Evolutionary conservation across 2,113 vertebrate genomes (phyloP).

Genomic region (Prietella phreatophila): DNA sequence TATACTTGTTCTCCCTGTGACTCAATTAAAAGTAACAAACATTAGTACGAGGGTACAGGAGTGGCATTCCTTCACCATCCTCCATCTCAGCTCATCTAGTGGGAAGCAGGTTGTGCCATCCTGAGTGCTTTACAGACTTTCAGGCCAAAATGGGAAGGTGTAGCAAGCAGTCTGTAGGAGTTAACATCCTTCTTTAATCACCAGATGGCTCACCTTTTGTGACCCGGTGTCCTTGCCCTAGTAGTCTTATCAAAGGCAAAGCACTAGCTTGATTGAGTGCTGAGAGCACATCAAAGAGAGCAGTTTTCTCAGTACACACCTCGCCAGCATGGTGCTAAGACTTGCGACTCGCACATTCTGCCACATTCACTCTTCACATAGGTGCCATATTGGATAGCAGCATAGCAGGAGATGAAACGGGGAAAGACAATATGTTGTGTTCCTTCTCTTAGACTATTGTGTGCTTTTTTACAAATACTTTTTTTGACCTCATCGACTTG

Average conservation of each 20-base stretch:
- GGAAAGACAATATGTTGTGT: constrained; percentile 17
- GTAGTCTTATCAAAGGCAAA: constrained; percentile 38
- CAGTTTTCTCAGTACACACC: constrained; percentile 15
- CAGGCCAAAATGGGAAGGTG: background rate
- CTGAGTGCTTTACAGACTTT: background rate
- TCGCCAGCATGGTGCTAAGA: constrained; percentile 23
- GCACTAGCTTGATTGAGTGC: constrained; percentile 31
- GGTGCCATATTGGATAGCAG: constrained; percentile 31
- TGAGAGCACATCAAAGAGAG: constrained; percentile 41
- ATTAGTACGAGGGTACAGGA: constrained; percentile 22
- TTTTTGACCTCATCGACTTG: constrained; percentile 1
- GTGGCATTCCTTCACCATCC: constrained; percentile 37
- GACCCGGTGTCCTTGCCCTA: constrained; percentile 13
- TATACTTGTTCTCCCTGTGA: constrained; percentile 43
- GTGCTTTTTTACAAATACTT: background rate
- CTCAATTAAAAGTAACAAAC: constrained; percentile 37
- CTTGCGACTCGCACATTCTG: background rate
- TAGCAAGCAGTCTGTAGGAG: constrained; percentile 15
- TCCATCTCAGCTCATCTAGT: background rate
- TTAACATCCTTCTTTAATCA: constrained; percentile 34
- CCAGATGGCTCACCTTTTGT: constrained; percentile 23
- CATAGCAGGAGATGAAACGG: constrained; percentile 13
- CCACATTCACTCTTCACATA: constrained; percentile 15
- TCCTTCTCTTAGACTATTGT: background rate
- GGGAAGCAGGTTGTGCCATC: background rate